Conservation (phyloP, 2,797 vertebrate species). For the Anniella stebbinsi region DNA sequence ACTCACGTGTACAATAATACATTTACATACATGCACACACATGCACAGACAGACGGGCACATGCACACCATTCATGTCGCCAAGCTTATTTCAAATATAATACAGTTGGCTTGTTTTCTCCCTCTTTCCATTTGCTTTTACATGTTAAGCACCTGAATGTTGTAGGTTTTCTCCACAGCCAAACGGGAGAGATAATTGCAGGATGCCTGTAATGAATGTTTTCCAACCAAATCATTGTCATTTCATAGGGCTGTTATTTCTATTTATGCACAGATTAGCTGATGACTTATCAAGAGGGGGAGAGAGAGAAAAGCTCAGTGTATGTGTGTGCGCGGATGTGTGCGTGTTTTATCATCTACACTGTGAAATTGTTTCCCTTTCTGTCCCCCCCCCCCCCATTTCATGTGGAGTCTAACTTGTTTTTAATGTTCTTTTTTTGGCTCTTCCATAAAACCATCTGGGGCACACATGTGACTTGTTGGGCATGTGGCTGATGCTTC, state of each 20-base stretch:
- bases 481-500: constrained; percentile 46
- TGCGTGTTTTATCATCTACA: constrained; percentile 5
- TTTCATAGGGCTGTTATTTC: constrained; percentile 72
- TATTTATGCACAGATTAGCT: constrained; percentile 58
- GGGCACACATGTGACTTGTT: constrained; percentile 51
- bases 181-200: constrained; percentile 73
- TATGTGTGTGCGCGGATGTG: background rate
- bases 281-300: constrained; percentile 28
- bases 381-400: constrained; percentile 5
- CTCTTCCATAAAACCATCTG: constrained; percentile 54
- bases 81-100: constrained; percentile 55
- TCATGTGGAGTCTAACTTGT: constrained; percentile 45
- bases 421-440: constrained; percentile 56
- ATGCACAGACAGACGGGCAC: background rate
- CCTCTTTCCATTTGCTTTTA: constrained; percentile 31
- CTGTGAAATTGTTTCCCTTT: constrained; percentile 31
- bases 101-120: constrained; percentile 26
- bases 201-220: constrained; percentile 75
- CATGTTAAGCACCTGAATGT: constrained; percentile 45
- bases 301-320: constrained; percentile 31
- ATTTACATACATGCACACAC: constrained; percentile 31
- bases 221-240: constrained; percentile 74
- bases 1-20: constrained; percentile 60
- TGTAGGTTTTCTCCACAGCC: constrained; percentile 59
- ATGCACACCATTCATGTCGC: constrained; percentile 29